Evolutionary conservation across 2,888 invertebrate species (phyloP).

Genomic region (Rhopalosiphum nymphaeae): DNA sequence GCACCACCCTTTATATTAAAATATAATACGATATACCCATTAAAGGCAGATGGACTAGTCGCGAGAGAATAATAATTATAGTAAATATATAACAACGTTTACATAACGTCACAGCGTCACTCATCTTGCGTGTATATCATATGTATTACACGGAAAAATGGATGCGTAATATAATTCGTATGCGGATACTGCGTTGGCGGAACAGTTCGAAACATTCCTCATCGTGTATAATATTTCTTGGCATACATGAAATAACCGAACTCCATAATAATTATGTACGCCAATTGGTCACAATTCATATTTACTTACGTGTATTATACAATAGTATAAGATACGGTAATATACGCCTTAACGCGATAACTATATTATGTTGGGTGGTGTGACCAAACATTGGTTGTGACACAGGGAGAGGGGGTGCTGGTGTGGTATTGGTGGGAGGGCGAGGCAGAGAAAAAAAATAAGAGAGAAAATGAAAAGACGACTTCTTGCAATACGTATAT

Average conservation of each 20-base stretch:
- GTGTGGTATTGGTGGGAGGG: neutral
- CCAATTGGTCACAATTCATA: no score
- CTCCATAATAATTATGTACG: no score
- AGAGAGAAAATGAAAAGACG: conserved; percentile 14
- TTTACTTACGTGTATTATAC: neutral
- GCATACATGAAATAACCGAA: no score
- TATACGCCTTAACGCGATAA: neutral
- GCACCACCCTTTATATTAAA: conserved; percentile 39
- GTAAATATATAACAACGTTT: neutral
- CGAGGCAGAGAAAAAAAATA: neutral
- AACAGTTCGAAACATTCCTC: neutral
- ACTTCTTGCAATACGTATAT: neutral
- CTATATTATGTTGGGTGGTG: neutral
- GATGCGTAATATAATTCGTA: neutral
- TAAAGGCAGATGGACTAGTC: neutral
- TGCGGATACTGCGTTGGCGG: neutral
- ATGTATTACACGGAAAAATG: neutral
- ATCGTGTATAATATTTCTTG: neutral
- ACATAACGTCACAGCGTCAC: neutral
- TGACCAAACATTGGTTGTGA: neutral
- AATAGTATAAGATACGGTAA: neutral
- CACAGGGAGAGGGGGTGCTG: neutral
- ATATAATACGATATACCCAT: conserved; percentile 6
- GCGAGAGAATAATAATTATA: neutral
- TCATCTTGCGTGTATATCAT: neutral